Base-by-base conservation (phyloP, 2,888 invertebrate species). In the Patella caerulea region DNA sequence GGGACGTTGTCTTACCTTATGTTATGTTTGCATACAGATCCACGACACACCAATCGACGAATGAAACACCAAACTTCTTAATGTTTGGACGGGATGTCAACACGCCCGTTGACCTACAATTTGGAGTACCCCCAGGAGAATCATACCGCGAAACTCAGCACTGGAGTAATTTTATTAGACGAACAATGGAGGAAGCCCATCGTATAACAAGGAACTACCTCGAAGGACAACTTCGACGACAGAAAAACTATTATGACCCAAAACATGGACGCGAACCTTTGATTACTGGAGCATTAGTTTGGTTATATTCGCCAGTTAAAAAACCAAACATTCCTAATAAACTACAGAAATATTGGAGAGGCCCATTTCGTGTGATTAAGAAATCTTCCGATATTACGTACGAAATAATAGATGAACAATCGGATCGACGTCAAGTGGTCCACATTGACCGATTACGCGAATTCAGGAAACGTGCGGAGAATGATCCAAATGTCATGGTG, bases 1-100 rank as follows among this genome's bases (percentile, higher is more conserved):
- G 83, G 82, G 83, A 83, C 59, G 34, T 54, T 12, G 73, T 78
- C 14, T 45, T 81, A 55, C n/a, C 77, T 54, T 78, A 56, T 14
- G 72, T 78, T 12, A 70, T 78, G 75, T 72, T 78, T 71, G 80
- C 80, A 45, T 81, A 81, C 59, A 52, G 81, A 17, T 19, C 74
- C 11, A 53, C 78, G n/a, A 76, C 73, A 11, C 81, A 80, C 69
- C 65, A 78, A 70, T 72, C 76, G 5, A 81, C 78, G 5, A 76
- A 78, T 2, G 56, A 73, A 34, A 76, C 73, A 17, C 74, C 78
- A 72, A 75, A 76, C 65, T 71, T 73, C 19, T 17, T 78, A 34
- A 75, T 79, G 73, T 54, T 81, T 55, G 79, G 81, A 9, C 71
- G 77, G 17, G 77, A 81, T 65, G 69, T 75, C 15, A 69, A 77